phyloP scores from a whole-genome alignment of 2,888 invertebrate genomes.

The Amiota minor region DNA sequence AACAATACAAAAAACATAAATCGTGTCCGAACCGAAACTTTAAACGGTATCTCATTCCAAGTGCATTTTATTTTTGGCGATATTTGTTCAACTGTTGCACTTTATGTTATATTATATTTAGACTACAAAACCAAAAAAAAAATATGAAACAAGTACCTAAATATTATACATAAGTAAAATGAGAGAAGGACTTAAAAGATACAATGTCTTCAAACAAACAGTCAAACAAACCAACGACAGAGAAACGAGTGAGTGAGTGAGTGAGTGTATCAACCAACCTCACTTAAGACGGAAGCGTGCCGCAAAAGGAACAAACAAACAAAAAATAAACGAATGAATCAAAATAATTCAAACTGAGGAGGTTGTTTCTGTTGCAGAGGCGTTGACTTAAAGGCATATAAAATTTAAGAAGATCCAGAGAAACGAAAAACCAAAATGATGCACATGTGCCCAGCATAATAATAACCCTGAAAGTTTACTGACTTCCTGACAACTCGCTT shows the following conservation, averaged over 20 bases:
- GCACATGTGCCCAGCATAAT: constrained; percentile 57
- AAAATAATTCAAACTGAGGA: constrained; percentile 7
- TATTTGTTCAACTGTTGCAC: no score
- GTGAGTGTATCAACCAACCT: no score
- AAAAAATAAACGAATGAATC: not conserved
- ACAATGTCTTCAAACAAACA: not conserved
- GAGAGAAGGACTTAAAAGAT: no score
- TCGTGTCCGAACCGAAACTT: no score
- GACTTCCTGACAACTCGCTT: constrained; percentile 58
- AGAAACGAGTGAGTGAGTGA: not conserved
- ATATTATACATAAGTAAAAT: no score
- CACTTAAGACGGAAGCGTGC: not conserved
- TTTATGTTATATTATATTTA: no score
- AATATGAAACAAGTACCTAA: no score
- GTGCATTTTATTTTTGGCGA: no score
- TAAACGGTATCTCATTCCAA: no score
- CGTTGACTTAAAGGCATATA: constrained; percentile 7
- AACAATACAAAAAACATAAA: no score
- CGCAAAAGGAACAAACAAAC: not conserved
- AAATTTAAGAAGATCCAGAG: not conserved
- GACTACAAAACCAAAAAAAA: no score
- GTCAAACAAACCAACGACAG: not conserved
- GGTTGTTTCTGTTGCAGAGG: constrained; percentile 15
- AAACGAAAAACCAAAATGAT: not conserved
- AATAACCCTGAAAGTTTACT: constrained; percentile 69